These are phyloP conservation scores for Anthonomus grandis DNA, from an alignment of 1,140 invertebrate genomes.

Conservation along the genomic window DNA sequence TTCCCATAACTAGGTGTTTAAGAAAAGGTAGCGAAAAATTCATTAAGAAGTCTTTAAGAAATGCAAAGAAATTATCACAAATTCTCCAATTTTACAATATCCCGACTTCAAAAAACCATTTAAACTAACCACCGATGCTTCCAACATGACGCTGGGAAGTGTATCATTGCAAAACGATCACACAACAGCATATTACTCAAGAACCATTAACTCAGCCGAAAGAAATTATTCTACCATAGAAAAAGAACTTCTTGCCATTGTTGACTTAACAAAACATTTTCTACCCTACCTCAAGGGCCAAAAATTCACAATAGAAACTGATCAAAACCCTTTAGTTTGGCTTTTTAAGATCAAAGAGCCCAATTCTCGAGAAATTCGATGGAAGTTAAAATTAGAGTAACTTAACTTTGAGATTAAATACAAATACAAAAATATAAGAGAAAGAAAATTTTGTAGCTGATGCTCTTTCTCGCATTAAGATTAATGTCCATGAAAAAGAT, in stretches of 20 bases:
- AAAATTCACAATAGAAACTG: conserved; percentile 19
- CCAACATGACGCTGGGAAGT: too few species aligned
- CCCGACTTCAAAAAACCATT: too few species aligned
- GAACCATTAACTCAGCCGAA: too few species aligned
- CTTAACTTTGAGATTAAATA: conserved; percentile 4
- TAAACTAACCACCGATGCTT: too few species aligned
- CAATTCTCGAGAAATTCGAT: conserved; percentile 1
- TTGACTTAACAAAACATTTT: conserved; percentile 22
- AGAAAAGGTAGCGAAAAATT: too few species aligned
- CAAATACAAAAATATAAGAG: not conserved
- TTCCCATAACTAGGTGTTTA: too few species aligned
- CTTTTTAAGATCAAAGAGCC: conserved; percentile 12
- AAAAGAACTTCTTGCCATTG: conserved; percentile 36
- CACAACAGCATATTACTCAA: too few species aligned
- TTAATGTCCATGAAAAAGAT: not conserved
- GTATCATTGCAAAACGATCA: too few species aligned
- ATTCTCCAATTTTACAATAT: too few species aligned
- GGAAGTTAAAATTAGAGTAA: not conserved
- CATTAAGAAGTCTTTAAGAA: too few species aligned
- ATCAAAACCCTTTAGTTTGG: conserved; percentile 26
- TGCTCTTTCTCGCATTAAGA: too few species aligned
- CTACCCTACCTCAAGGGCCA: conserved; percentile 2
- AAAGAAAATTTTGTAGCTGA: not conserved
- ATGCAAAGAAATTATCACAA: too few species aligned
- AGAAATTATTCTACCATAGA: conserved; percentile 34